Evolutionary conservation across 2,797 vertebrate genomes (phyloP).

Genomic region (Enteromius fasciolatus): DNA sequence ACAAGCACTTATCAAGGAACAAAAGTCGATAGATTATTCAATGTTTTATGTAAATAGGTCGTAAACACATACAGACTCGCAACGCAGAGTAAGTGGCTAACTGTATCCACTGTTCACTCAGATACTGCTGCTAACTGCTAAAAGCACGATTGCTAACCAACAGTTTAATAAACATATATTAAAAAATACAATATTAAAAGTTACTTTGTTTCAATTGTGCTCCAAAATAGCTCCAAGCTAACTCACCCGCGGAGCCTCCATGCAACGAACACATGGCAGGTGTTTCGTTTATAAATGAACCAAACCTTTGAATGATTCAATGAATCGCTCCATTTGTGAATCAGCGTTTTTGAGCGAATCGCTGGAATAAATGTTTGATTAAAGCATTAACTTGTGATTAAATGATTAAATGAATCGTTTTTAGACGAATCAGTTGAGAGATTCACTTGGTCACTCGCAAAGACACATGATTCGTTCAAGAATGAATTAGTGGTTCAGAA

Average conservation of each 20-base stretch:
- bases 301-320: background rate
- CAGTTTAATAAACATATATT: background rate
- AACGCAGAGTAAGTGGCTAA: background rate
- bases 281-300: background rate
- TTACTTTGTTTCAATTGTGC: background rate
- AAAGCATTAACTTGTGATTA: background rate
- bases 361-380: background rate
- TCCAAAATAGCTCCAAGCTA: background rate
- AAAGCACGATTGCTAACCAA: background rate
- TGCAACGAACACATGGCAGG: background rate
- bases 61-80: background rate
- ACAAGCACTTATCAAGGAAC: constrained; percentile 58
- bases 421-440: background rate
- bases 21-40: constrained; percentile 69
- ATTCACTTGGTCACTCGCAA: background rate
- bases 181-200: background rate
- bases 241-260: background rate
- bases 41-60: constrained; percentile 38
- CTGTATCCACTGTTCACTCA: constrained; percentile 2
- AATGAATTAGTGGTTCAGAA: constrained; percentile 5
- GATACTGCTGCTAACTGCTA: background rate
- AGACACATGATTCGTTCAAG: background rate
- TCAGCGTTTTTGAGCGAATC: background rate
- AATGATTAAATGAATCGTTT: background rate
- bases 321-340: background rate